Base-by-base conservation (phyloP, 2,888 invertebrate species). In the Baccha elongata region DNA sequence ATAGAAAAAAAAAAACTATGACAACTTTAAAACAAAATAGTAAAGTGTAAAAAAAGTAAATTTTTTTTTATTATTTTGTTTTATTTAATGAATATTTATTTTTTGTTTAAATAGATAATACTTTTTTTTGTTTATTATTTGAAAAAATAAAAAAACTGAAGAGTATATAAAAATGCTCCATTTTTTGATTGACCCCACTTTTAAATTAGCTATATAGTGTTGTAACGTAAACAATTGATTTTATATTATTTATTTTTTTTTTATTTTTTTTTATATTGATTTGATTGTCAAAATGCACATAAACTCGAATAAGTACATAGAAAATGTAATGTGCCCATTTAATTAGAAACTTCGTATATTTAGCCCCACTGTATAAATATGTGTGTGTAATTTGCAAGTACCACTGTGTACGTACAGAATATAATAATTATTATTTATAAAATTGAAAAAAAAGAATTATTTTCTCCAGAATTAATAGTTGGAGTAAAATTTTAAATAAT, bases 101-200 rank as follows among this genome's bases (percentile, higher is more conserved):
- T 68, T 58, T 40, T 17, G 1, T 62, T 71, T 55, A 1, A 13
- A 13, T 13, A 40, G 13, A 40, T 35, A 19, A 40, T 23, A 23
- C 13, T 29, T 21, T 50, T 7, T 29, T 42, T 58, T 71, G 48
- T 46, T 37, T 79, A 53, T 74, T 11, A 15, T 75, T 73, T 52
- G 11, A 67, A 53, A 35, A 37, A 35, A n/a, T n/a, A n/a, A n/a
- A 37, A 75, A 62, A 44, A 80, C 55, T 40, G 32, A 85, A 81
- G 73, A 72, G 84, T 86, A 84, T 85, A 83, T 76, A 53, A 67
- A 85, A 85, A 85, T 85, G 80, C 85, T 85, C 78, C 71, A 65
- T 58, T 78, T 71, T 78, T 76, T 76, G 13, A 73, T 73, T 78
- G 78, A 78, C 78, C 83, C 83, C 72, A 72, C 68, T 44, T 72